A percentile compares a stretch with the other conserved stretches of the same genome.
Evolutionary conservation across 1,140 invertebrate species (phyloP).

Genomic region (Caenorhabditis remanei): DNA sequence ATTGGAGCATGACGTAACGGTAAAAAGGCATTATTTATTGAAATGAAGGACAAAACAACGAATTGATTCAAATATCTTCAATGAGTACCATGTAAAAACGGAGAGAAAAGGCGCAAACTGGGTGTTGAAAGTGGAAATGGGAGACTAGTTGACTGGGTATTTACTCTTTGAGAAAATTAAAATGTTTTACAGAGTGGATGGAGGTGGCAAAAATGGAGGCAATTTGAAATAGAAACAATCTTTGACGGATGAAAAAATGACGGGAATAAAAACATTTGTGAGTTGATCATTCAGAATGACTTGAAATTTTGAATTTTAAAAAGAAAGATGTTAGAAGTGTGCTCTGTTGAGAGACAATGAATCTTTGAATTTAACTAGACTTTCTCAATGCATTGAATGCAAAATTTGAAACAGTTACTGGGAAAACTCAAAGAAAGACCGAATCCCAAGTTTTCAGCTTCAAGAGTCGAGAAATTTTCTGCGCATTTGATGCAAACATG

Average conservation of each 20-base stretch:
- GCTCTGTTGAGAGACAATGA: neutral
- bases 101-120: neutral
- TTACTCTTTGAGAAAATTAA: neutral
- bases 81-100: neutral
- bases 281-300: constrained; percentile 39
- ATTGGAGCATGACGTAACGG: no score
- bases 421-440: neutral
- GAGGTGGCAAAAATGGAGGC: constrained; percentile 19
- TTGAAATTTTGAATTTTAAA: neutral
- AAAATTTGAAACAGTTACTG: neutral
- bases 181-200: neutral
- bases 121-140: constrained; percentile 31
- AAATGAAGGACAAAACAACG: neutral
- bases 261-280: constrained; percentile 11
- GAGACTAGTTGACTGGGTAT: constrained; percentile 9
- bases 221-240: constrained; percentile 15
- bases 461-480: neutral
- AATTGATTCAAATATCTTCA: neutral
- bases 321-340: neutral
- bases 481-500: constrained; percentile 24
- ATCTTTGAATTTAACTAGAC: neutral
- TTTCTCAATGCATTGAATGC: constrained; percentile 24
- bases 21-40: no score
- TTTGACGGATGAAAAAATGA: constrained; percentile 35
- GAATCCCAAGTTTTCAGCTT: neutral